Evolutionary conservation across 2,888 invertebrate species (phyloP), one percentile per base, ranked within the genome.

Genomic region (Trichacis sp.): DNA sequence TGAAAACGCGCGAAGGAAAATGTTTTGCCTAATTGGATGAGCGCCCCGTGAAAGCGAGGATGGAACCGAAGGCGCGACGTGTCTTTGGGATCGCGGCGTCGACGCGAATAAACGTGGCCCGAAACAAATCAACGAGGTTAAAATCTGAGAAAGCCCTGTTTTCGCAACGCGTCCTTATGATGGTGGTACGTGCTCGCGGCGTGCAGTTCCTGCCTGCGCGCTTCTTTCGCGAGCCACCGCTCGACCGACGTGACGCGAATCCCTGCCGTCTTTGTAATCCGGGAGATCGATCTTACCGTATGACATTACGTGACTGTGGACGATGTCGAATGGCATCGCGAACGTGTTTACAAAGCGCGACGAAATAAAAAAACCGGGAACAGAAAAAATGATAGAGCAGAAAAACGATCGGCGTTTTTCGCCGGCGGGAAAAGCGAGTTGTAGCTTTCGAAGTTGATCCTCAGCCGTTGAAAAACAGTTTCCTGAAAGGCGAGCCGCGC

Each of bases 171-270:
- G 50, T 54, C 53, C 54, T 63, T 49, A 40, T 50, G 53, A 58
- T 46, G 54, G 58, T 19, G 29, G 15, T 54, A 64, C 64, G 58
- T 64, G 58, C 50, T 58, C 43, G 40, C 54, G 63, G 29, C 30
- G 18, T 46, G 29, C 50, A 33, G 53, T 54, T 30, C 53, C 50
- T 15, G 14, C 14, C 50, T 48, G 47, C 50, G 50, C 43, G 63
- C 54, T 58, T 64, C 50, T 64, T 64, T 64, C 47, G 50, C 51
- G 55, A 64, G 59, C 59, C 59, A 50, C 53, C 51, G 46, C 40
- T 48, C 48, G 59, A 59, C 59, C 55, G 54, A 64, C 64, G 59
- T 64, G 64, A 59, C 64, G 14, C 12, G 64, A 59, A 64, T 64
- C 55, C 43, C 18, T 48, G 36, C 57, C 53, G 24, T 63, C 42